Evolutionary conservation across 2,113 vertebrate genomes (phyloP).

Genomic region (Aphyosemion australe): DNA sequence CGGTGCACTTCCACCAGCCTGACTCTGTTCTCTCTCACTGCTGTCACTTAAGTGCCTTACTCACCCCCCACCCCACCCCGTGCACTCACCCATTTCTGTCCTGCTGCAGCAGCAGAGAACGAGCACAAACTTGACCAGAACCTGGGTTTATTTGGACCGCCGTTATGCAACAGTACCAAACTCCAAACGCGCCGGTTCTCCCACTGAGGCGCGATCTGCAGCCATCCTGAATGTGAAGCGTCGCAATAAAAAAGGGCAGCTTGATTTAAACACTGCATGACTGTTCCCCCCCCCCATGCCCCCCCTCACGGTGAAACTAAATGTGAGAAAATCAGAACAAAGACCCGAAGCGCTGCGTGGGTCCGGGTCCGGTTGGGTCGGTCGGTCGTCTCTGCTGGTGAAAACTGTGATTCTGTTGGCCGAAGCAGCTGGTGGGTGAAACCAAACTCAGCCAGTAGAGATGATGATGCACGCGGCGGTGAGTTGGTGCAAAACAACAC

Average conservation of each 20-base stretch:
- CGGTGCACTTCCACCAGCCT: conserved; percentile 48
- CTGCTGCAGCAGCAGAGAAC: conserved; percentile 57
- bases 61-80: conserved; percentile 21
- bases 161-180: conserved; percentile 61
- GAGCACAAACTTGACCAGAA: conserved; percentile 57
- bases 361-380: no score
- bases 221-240: conserved; percentile 57
- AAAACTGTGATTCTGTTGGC: conserved; percentile 5
- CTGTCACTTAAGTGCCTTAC: conserved; percentile 80
- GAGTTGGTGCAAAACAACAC: conserved; percentile 51
- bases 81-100: conserved; percentile 50
- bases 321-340: neutral
- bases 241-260: conserved; percentile 75
- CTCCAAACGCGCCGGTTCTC: neutral
- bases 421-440: neutral
- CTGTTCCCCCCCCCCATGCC: conserved; percentile 22
- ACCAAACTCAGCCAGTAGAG: neutral
- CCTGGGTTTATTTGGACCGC: conserved; percentile 31
- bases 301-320: conserved; percentile 1
- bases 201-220: conserved; percentile 19
- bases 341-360: neutral
- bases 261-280: conserved; percentile 63
- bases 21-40: conserved; percentile 45
- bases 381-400: conserved; percentile 15
- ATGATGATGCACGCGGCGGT: neutral